These are phyloP conservation scores for Neolamprologus kungweensis DNA, from an alignment of 2,113 vertebrate species.

Conservation along the genomic window DNA sequence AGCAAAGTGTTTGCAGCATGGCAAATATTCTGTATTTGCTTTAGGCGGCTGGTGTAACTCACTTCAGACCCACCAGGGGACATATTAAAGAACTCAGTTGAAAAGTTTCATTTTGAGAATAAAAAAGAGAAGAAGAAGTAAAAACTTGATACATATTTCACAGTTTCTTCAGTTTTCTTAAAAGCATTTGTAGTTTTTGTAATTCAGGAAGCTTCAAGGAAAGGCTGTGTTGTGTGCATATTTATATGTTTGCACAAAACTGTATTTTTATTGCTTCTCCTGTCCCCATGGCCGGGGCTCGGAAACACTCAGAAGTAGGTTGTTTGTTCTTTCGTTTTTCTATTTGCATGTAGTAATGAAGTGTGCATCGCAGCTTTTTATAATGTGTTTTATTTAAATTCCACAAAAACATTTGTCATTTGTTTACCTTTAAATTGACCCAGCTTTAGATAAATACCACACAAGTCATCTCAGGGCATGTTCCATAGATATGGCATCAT, in stretches of 20 bases:
- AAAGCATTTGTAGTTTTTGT: background rate
- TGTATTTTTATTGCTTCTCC: background rate
- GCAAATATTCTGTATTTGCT: conserved; percentile 40
- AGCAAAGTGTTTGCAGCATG: background rate
- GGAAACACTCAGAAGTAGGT: background rate
- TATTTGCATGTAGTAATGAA: background rate
- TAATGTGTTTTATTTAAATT: background rate
- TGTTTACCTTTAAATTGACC: background rate
- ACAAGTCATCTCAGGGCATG: background rate
- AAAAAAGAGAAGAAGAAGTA: background rate
- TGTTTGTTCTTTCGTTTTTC: background rate
- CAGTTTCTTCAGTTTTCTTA: background rate
- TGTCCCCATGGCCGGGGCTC: background rate
- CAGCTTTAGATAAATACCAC: background rate
- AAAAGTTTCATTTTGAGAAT: background rate
- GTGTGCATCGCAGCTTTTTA: background rate
- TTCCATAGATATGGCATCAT: background rate
- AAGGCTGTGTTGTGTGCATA: background rate
- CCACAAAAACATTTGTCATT: background rate
- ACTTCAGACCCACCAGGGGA: conserved; percentile 15
- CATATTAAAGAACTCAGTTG: conserved; percentile 21
- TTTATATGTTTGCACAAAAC: background rate
- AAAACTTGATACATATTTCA: conserved; percentile 12
- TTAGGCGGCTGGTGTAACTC: conserved; percentile 40
- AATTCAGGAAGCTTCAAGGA: background rate